phyloP scores from a whole-genome alignment of 1,140 invertebrate species.

The Aphaenogaster ashmeadi region DNA sequence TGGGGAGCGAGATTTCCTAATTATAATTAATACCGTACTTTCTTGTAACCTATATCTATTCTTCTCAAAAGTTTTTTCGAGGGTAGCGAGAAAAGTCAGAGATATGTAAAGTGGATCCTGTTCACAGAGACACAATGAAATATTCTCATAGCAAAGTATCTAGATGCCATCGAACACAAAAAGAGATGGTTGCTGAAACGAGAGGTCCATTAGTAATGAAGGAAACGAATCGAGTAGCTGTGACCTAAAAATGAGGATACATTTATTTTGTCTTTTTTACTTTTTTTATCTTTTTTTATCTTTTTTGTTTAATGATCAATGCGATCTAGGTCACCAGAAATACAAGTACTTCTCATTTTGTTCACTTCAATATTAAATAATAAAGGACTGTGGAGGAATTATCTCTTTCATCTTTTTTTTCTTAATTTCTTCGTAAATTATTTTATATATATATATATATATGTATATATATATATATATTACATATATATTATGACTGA shows the following conservation, averaged over 20 bases:
- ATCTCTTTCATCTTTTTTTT: constrained; percentile 78
- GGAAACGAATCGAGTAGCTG: constrained; percentile 81
- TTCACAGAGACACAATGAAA: constrained; percentile 66
- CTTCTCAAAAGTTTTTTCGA: constrained; percentile 58
- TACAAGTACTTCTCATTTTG: constrained; percentile 86
- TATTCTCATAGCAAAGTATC: constrained; percentile 73
- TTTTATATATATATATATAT: constrained; percentile 79
- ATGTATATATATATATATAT: constrained; percentile 84
- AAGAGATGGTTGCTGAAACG: constrained; percentile 72
- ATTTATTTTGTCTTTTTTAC: constrained; percentile 89
- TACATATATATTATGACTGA: constrained; percentile 86
- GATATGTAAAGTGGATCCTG: constrained; percentile 61
- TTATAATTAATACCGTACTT: constrained; percentile 63
- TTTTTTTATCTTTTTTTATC: constrained; percentile 88
- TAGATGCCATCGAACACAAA: constrained; percentile 74
- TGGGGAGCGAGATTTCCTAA: constrained; percentile 55
- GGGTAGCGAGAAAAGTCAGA: constrained; percentile 59
- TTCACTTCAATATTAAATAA: constrained; percentile 85
- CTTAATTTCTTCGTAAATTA: constrained; percentile 78
- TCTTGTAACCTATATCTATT: constrained; percentile 63
- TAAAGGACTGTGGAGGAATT: constrained; percentile 86
- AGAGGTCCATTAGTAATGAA: constrained; percentile 78
- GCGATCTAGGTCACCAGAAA: constrained; percentile 87
- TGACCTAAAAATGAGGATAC: constrained; percentile 92
- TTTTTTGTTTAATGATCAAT: constrained; percentile 83